Percentiles rank a stretch among this genome's conserved stretches.
phyloP scores from a whole-genome alignment of 2,888 invertebrate species.

The Matsumyia berberina region DNA sequence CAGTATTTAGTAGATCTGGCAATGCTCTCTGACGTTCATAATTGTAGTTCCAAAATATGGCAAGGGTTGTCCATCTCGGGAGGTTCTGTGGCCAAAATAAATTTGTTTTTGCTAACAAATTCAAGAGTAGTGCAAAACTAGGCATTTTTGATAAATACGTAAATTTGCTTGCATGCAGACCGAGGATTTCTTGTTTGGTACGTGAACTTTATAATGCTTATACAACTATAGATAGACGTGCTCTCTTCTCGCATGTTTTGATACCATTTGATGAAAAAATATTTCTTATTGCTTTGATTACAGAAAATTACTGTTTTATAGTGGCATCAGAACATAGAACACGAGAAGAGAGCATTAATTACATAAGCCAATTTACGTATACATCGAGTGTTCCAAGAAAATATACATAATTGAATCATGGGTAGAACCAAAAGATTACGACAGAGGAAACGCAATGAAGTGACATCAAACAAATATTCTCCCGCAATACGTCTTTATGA shows the following conservation, averaged over 20 bases:
- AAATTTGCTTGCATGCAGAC: slow-evolving; percentile 26
- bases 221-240: slow-evolving; percentile 29
- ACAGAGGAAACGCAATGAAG: slow-evolving; percentile 37
- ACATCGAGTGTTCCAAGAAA: not conserved
- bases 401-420: slow-evolving; percentile 30
- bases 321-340: slow-evolving; percentile 35
- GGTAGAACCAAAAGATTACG: slow-evolving; percentile 65
- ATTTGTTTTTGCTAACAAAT: slow-evolving; percentile 45
- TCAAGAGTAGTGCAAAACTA: slow-evolving; percentile 32
- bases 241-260: slow-evolving; percentile 72
- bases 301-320: slow-evolving; percentile 46
- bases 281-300: slow-evolving; percentile 60
- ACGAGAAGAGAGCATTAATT: slow-evolving; percentile 59
- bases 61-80: slow-evolving; percentile 52
- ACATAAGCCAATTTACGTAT: slow-evolving; percentile 43
- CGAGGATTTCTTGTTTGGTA: slow-evolving; percentile 44
- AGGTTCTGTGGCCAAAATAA: slow-evolving; percentile 65
- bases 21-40: slow-evolving; percentile 27
- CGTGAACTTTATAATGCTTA: not conserved
- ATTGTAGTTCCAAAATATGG: slow-evolving; percentile 51
- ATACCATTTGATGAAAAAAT: slow-evolving; percentile 18
- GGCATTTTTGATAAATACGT: slow-evolving; percentile 10
- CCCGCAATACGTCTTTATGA: slow-evolving; percentile 75
- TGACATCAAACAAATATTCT: not conserved
- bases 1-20: slow-evolving; percentile 10